phyloP scores from a whole-genome alignment of 1,140 invertebrate genomes.

The Brachionus rotundiformis region DNA sequence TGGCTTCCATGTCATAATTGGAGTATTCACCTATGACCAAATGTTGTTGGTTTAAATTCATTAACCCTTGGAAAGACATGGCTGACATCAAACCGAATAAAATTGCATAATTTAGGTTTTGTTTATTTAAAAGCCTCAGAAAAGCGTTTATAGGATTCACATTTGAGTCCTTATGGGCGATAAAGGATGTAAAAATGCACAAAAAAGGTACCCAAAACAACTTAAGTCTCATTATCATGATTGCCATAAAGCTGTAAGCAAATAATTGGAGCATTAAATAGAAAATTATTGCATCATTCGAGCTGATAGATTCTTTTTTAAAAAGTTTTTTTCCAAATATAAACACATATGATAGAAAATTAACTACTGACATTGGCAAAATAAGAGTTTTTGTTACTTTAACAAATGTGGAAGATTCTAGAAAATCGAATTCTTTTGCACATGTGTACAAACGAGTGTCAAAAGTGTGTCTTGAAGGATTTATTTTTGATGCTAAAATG shows the following conservation, averaged over 20 bases:
- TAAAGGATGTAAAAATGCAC: conserved; percentile 72
- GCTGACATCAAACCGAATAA: conserved; percentile 63
- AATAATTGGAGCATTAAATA: conserved; percentile 73
- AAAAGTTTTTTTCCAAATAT: conserved; percentile 55
- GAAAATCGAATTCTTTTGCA: conserved; percentile 78
- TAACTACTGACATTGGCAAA: conserved; percentile 52
- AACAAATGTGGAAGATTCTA: conserved; percentile 66
- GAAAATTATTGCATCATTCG: conserved; percentile 57
- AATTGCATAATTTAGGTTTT: conserved; percentile 54
- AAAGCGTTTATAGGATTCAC: background rate
- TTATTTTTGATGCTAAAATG: conserved; percentile 75
- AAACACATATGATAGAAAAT: conserved; percentile 54
- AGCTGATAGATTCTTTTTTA: background rate
- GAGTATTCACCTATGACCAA: conserved; percentile 68
- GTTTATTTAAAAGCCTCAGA: background rate
- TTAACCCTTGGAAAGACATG: conserved; percentile 65
- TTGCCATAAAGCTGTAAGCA: conserved; percentile 74
- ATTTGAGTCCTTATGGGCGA: conserved; percentile 61
- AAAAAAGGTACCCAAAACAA: conserved; percentile 79
- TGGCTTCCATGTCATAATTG: conserved; percentile 72
- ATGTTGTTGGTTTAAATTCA: conserved; percentile 66
- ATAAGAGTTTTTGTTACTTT: conserved; percentile 30
- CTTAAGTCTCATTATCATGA: conserved; percentile 80
- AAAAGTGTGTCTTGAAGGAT: conserved; percentile 54
- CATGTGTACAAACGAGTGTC: conserved; percentile 82